A percentile compares a stretch with the other conserved stretches of the same genome.
Conservation (phyloP, 1,140 invertebrate genomes). For the Diploscapter pachys region DNA sequence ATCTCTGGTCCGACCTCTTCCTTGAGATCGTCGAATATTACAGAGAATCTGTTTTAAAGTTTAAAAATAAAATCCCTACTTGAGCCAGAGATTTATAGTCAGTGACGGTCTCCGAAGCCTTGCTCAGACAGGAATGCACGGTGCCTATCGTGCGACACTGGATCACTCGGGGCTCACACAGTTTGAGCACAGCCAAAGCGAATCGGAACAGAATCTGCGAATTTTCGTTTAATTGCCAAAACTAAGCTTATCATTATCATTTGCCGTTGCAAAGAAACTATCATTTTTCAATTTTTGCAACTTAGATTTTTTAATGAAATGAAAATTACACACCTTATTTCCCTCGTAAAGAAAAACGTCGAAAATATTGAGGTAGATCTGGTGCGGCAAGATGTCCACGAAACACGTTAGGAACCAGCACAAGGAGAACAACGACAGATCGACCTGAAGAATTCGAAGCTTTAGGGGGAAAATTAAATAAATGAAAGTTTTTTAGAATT, state of each 20-base stretch:
- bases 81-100: slow-evolving; percentile 35
- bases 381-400: slow-evolving; percentile 64
- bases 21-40: no score
- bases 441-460: slow-evolving; percentile 39
- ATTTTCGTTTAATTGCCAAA: not conserved
- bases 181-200: slow-evolving; percentile 65
- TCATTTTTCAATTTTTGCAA: no score
- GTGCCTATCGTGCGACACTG: slow-evolving; percentile 50
- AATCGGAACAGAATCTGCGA: slow-evolving; percentile 62
- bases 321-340: slow-evolving; percentile 61
- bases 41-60: not conserved
- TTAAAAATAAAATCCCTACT: slow-evolving; percentile 7
- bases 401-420: slow-evolving; percentile 68
- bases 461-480: no score
- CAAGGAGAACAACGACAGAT: slow-evolving; percentile 66
- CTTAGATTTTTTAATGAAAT: not conserved
- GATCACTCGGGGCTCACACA: slow-evolving; percentile 63
- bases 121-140: slow-evolving; percentile 31
- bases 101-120: slow-evolving; percentile 21
- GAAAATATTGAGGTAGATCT: slow-evolving; percentile 66
- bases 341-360: slow-evolving; percentile 67
- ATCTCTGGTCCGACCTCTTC: no score
- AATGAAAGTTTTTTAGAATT: no score
- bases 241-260: no score
- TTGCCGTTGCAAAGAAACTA: no score